Evolutionary conservation across 2,113 vertebrate genomes (phyloP).

Genomic region (Aspiorhynchus laticeps): DNA sequence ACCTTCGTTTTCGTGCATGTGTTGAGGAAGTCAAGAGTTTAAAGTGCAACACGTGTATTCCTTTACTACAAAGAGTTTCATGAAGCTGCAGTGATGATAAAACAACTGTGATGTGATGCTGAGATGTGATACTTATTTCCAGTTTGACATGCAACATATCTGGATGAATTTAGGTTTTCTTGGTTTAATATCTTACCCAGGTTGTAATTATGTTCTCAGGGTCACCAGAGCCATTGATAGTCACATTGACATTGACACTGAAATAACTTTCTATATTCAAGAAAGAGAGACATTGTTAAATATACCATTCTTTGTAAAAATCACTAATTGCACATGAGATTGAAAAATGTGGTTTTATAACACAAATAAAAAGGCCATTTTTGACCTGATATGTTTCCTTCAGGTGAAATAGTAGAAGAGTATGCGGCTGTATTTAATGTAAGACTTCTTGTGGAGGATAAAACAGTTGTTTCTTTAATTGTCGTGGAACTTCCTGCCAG

Average conservation of each 20-base stretch:
- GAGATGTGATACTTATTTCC: background rate
- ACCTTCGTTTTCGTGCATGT: constrained; percentile 58
- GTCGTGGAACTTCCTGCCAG: background rate
- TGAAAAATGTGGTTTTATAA: background rate
- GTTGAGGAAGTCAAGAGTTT: constrained; percentile 43
- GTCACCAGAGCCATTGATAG: constrained; percentile 55
- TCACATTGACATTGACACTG: constrained; percentile 68
- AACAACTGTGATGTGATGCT: background rate
- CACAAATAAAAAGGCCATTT: background rate
- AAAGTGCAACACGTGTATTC: constrained; percentile 69
- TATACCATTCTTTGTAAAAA: background rate
- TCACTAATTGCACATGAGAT: background rate
- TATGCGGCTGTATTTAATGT: background rate
- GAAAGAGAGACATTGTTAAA: background rate
- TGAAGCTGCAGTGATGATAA: constrained; percentile 64
- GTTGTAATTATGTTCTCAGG: constrained; percentile 52
- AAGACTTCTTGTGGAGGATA: constrained; percentile 54
- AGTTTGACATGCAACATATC: background rate
- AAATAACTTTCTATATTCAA: constrained; percentile 65
- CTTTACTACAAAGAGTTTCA: constrained; percentile 56
- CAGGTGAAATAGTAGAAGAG: background rate
- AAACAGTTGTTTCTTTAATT: background rate
- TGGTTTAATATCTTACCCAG: constrained; percentile 68
- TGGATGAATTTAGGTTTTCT: background rate
- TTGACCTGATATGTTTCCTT: background rate